Conservation (phyloP, 2,888 invertebrate genomes). For the Andrena dorsata region DNA sequence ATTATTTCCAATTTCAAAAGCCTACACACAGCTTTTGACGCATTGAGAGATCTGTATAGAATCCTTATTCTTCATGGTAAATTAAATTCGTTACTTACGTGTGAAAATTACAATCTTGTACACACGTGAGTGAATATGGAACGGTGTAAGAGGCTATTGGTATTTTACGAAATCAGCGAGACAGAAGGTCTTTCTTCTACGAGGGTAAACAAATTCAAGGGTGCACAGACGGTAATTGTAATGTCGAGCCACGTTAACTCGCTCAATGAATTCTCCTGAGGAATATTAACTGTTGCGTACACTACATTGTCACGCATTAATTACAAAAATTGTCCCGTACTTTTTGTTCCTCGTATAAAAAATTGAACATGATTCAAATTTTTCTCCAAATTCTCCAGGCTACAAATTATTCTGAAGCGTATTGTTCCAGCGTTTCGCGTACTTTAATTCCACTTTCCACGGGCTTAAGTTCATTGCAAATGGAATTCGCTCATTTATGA, state of each 20-base stretch:
- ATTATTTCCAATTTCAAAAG: not conserved
- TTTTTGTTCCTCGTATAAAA: not conserved
- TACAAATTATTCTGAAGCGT: not conserved
- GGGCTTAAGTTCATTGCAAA: not conserved
- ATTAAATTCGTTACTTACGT: not conserved
- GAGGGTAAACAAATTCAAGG: slow-evolving; percentile 38
- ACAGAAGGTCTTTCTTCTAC: slow-evolving; percentile 28
- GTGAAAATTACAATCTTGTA: slow-evolving; percentile 6
- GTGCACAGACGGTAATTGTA: not conserved
- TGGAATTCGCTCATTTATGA: not conserved
- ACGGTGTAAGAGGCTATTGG: not conserved
- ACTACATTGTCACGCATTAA: not conserved
- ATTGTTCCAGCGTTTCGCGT: not conserved
- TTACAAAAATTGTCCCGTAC: not conserved
- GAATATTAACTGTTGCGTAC: not conserved
- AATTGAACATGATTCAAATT: too few relatives aligned
- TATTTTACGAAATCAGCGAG: slow-evolving; percentile 7
- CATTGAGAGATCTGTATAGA: too few relatives aligned
- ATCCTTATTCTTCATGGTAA: not conserved
- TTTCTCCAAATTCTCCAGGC: not conserved
- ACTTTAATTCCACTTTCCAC: not conserved
- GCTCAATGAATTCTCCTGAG: not conserved
- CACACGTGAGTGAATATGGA: slow-evolving; percentile 7
- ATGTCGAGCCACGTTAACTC: not conserved
- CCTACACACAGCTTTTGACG: not conserved